Conservation (phyloP, 2,113 vertebrate species). For the Eudorcas thomsonii region DNA sequence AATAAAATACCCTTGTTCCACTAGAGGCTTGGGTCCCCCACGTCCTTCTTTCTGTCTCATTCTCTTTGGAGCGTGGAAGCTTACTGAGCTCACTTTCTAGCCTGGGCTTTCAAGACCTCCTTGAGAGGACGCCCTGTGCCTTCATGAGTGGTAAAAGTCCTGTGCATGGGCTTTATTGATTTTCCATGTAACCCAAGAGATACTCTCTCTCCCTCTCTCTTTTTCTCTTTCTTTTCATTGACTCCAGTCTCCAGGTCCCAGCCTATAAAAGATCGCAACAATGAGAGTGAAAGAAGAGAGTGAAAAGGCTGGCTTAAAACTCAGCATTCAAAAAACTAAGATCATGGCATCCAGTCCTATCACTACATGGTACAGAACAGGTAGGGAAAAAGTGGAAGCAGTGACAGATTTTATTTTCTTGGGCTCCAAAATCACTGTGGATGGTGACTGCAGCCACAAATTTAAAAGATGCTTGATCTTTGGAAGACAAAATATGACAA, state of each 20-base stretch:
- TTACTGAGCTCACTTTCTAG: not conserved
- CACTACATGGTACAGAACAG: not conserved
- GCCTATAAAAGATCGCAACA: not conserved
- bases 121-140: not conserved
- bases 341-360: not conserved
- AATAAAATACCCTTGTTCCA: not conserved
- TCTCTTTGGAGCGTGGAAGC: accelerated
- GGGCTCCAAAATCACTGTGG: not conserved
- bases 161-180: not conserved
- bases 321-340: not conserved
- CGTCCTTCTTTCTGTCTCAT: not conserved
- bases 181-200: accelerated
- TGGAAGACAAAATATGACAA: not conserved
- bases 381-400: not conserved
- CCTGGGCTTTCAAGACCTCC: not conserved
- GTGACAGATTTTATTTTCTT: not conserved
- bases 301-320: not conserved
- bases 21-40: not conserved
- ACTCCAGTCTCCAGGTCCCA: not conserved
- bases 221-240: not conserved
- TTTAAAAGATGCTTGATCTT: not conserved
- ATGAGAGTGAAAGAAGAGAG: not conserved
- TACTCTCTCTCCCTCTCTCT: not conserved
- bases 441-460: not conserved
- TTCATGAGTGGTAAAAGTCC: not conserved